These are phyloP conservation scores for Myotis findleyi DNA, from an alignment of 2,797 vertebrate genomes.

Conservation along the genomic window DNA sequence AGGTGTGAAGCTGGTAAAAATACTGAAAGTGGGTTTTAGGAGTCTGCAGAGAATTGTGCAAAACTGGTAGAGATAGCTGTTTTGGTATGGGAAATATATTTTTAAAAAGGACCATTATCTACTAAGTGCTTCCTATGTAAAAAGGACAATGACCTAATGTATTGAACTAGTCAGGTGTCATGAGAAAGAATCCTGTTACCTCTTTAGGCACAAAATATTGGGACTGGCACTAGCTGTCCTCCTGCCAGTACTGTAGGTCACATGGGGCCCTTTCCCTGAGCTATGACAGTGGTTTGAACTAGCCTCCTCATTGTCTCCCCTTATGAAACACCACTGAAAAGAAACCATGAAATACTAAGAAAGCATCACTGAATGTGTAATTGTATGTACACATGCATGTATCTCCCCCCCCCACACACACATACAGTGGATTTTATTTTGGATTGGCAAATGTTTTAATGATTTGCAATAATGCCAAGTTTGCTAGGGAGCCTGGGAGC, in stretches of 20 bases:
- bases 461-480: neutral
- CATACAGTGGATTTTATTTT: neutral
- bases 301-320: neutral
- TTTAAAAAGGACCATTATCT: neutral
- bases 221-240: neutral
- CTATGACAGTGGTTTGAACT: neutral
- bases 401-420: neutral
- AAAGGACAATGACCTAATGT: neutral
- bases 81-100: neutral
- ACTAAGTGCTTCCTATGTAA: neutral
- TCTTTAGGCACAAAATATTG: neutral
- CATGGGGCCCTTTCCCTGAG: neutral
- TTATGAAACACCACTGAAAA: constrained; percentile 7
- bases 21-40: neutral
- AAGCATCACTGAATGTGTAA: neutral
- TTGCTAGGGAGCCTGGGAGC: neutral
- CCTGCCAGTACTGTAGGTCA: neutral
- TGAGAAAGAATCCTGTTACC: neutral
- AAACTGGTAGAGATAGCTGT: neutral
- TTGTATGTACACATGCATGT: neutral
- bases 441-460: neutral
- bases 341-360: neutral
- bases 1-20: neutral
- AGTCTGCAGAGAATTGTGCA: neutral
- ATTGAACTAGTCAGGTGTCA: neutral